Conservation (phyloP, 2,888 invertebrate genomes). For the Microdon myrmicae region DNA sequence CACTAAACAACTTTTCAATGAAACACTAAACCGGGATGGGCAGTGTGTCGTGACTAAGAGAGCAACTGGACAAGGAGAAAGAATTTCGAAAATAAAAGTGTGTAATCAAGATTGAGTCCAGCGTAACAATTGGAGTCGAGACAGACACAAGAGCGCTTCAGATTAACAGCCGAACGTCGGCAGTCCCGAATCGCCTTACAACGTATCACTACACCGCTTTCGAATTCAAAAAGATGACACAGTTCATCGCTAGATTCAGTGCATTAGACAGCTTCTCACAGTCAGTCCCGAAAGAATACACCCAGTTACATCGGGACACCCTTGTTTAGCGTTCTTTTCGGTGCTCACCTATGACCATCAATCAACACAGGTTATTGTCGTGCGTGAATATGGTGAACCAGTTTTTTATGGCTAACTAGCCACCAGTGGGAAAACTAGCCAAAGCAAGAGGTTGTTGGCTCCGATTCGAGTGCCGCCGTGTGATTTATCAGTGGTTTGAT, state of each 20-base stretch:
- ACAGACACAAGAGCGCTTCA: conserved; percentile 27
- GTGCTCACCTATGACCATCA: too few relatives aligned
- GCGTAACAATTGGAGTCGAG: conserved; percentile 37
- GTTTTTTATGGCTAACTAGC: conserved; percentile 27
- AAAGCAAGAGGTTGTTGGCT: conserved; percentile 19
- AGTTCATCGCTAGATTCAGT: conserved; percentile 47
- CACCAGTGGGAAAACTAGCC: conserved; percentile 11
- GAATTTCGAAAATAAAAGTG: conserved; percentile 9
- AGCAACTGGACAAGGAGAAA: conserved; percentile 25
- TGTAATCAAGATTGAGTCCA: conserved; percentile 42
- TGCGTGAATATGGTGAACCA: conserved; percentile 32
- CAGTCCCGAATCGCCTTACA: conserved; percentile 21
- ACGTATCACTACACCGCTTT: conserved; percentile 37
- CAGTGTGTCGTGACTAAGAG: conserved; percentile 9
- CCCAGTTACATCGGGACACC: conserved; percentile 11
- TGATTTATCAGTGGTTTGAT: conserved; percentile 18
- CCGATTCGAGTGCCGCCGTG: conserved; percentile 6
- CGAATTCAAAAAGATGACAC: conserved; percentile 49
- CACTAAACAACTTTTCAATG: too few relatives aligned
- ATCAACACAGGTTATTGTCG: conserved; percentile 16
- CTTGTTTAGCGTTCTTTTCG: too few relatives aligned
- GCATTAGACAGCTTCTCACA: conserved; percentile 46
- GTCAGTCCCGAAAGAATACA: conserved; percentile 24
- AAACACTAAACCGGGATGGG: too few relatives aligned
- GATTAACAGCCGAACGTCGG: conserved; percentile 33